These are phyloP conservation scores for Drymodes brunneopygia DNA, from an alignment of 2,113 vertebrate species.

Conservation along the genomic window DNA sequence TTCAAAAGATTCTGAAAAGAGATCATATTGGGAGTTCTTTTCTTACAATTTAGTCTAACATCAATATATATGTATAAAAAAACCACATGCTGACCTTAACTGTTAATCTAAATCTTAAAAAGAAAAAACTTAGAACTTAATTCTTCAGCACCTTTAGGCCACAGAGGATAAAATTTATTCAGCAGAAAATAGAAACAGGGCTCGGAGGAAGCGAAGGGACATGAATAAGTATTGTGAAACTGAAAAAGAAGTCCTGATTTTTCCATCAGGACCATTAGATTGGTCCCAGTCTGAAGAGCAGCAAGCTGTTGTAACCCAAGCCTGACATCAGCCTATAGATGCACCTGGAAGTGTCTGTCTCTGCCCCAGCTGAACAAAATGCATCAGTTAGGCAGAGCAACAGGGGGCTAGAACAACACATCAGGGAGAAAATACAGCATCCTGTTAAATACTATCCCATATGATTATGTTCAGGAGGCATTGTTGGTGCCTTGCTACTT, in stretches of 20 bases:
- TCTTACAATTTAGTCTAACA: neutral
- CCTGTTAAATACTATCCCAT: neutral
- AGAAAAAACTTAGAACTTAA: neutral
- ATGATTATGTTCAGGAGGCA: neutral
- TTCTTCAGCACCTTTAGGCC: neutral
- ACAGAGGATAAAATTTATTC: neutral
- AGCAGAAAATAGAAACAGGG: neutral
- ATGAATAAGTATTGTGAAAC: neutral
- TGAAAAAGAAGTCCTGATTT: neutral
- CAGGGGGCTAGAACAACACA: neutral
- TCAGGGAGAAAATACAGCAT: neutral
- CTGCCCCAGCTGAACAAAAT: neutral
- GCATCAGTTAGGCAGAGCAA: neutral
- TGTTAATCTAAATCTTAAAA: neutral
- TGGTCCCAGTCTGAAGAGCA: neutral
- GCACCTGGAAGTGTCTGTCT: accelerated
- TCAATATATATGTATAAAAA: neutral
- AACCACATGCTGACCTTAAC: neutral
- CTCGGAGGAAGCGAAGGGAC: neutral
- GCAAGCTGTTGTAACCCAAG: neutral
- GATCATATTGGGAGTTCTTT: neutral
- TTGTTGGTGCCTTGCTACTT: neutral
- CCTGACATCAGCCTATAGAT: neutral
- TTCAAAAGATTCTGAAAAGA: neutral
- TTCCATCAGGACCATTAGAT: neutral